Evolutionary conservation across 2,797 vertebrate species (phyloP), one percentile per base, ranked within the genome.

Genomic region (Sarcophilus harrisii): DNA sequence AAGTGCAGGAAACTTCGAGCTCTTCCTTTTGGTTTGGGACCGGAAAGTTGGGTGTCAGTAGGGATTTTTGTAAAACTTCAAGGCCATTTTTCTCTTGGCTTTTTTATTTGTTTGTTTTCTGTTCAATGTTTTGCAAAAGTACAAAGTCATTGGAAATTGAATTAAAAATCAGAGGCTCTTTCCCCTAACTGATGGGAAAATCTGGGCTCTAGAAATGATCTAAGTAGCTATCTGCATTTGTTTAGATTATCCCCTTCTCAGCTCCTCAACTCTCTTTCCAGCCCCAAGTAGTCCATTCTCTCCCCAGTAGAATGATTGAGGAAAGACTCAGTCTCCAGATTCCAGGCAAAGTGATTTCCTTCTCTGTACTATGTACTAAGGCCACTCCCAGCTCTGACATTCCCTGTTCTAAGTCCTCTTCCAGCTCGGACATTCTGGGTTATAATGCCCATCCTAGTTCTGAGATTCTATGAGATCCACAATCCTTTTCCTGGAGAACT

Each of bases 111-210:
- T 38, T 81, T 81, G 18, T 45, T 81, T 81, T 81, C 73, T 24
- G 8, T 45, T 81, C 73, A 45, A 81, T 21, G 73, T 45, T 81
- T 81, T 81, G 73, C 73, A 81, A 81, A 81, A 81, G n/a, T 81
- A 81, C 73, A 81, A 81, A 81, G 73, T 38, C 38, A 45, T 81
- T 38, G 38, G 73, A 81, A 45, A 81, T 81, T 81, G 73, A 81
- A 81, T 81, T 81, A 81, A 81, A 81, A 81, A 81, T 81, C 73
- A 81, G n/a, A 81, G 73, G 18, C 73, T 81, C 38, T 81, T 81
- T 45, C n/a, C 38, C 21, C 38, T 38, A 45, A 81, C 73, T 81
- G 38, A 81, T 45, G 73, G n/a, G 18, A 24, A 81, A 81, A 8
- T 81, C 73, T 81, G 73, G n/a, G 73, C 21, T 81, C 73, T 81